Evolutionary conservation across 2,888 invertebrate genomes (phyloP).

Genomic region (Serrognathus titanus): DNA sequence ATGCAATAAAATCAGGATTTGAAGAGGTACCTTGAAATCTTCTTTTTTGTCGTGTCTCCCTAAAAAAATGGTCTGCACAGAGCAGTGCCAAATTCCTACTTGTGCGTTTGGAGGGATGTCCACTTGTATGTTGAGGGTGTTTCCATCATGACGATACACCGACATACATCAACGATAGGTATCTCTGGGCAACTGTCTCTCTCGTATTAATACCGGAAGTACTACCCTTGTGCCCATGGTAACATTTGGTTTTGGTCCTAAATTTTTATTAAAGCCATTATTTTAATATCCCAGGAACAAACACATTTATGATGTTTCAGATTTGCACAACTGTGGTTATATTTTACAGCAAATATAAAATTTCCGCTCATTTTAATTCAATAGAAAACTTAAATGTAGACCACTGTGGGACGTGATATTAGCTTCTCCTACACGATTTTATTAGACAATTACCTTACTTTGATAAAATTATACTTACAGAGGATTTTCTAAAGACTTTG

Average conservation of each 20-base stretch:
- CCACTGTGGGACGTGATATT: too few species aligned
- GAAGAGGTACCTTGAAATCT: conserved; percentile 50
- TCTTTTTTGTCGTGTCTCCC: conserved; percentile 56
- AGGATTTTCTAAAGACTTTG: conserved; percentile 92
- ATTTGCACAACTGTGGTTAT: too few species aligned
- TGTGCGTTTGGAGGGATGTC: conserved; percentile 64
- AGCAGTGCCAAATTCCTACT: conserved; percentile 67
- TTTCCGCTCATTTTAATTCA: too few species aligned
- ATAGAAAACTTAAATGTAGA: too few species aligned
- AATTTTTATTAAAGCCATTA: neutral
- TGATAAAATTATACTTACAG: conserved; percentile 49
- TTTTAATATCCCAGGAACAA: too few species aligned
- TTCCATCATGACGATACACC: conserved; percentile 57
- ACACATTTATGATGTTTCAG: too few species aligned
- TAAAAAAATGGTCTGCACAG: conserved; percentile 58
- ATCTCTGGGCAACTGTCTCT: conserved; percentile 52
- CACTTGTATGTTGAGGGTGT: conserved; percentile 60
- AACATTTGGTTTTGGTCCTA: conserved; percentile 63
- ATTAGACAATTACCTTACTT: neutral
- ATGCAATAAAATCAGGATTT: conserved; percentile 16
- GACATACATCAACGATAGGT: conserved; percentile 62
- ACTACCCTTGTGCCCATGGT: conserved; percentile 64
- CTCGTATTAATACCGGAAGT: conserved; percentile 52
- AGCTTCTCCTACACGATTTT: too few species aligned
- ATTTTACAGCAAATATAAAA: too few species aligned